Conservation (phyloP, 2,113 vertebrate genomes). For the Esox niger region DNA sequence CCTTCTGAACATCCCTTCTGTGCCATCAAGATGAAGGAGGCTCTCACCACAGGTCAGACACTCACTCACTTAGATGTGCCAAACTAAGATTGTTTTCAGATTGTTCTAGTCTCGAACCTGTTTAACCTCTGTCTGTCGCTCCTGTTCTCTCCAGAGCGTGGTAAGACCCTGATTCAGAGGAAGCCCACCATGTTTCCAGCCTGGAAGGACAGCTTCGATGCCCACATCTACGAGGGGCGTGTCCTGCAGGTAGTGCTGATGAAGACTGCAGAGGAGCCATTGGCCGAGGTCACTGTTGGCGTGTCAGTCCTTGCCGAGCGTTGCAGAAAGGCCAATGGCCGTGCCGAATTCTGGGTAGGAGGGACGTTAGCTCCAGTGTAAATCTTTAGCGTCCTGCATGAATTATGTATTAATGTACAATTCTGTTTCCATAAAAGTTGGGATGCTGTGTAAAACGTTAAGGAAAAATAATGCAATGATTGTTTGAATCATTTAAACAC, state of each 20-base stretch:
- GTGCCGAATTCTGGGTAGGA: slow-evolving; percentile 91
- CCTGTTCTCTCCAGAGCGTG: slow-evolving; percentile 77
- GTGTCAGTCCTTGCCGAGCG: slow-evolving; percentile 91
- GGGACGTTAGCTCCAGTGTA: no score
- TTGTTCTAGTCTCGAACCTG: no score
- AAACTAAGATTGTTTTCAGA: not conserved
- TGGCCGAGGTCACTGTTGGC: slow-evolving; percentile 93
- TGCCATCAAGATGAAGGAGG: slow-evolving; percentile 96
- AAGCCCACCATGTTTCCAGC: slow-evolving; percentile 98
- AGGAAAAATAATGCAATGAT: no score
- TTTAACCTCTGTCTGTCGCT: not conserved
- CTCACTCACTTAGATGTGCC: no score
- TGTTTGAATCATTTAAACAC: no score
- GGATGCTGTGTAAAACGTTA: no score
- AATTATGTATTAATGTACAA: no score
- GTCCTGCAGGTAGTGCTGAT: slow-evolving; percentile 96
- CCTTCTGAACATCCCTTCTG: slow-evolving; percentile 81
- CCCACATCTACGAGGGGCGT: slow-evolving; percentile 94
- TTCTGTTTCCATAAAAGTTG: no score
- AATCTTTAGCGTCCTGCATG: no score
- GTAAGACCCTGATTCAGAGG: slow-evolving; percentile 92
- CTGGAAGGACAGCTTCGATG: slow-evolving; percentile 92
- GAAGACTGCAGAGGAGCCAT: slow-evolving; percentile 86
- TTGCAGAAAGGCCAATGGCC: slow-evolving; percentile 94
- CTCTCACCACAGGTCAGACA: slow-evolving; percentile 84